A percentile compares a stretch with the other conserved stretches of the same genome.
Conservation (phyloP, 2,797 vertebrate species). For the Rhinogobio ventralis region DNA sequence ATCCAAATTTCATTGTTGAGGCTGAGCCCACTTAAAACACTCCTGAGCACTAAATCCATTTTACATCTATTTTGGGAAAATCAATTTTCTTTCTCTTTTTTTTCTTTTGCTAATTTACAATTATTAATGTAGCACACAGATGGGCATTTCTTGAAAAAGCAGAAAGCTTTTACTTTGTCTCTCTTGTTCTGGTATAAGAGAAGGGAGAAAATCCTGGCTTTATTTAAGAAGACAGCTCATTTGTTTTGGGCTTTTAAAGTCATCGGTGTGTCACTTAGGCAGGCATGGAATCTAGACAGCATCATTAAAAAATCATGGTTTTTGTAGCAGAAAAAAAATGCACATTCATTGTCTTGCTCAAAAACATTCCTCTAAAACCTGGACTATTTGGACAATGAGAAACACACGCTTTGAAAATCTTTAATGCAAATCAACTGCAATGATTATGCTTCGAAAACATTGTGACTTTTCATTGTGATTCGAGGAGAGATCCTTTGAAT, state of each 20-base stretch:
- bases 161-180: conserved; percentile 42
- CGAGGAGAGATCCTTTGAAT: conserved; percentile 18
- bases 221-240: conserved; percentile 54
- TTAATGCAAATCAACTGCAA: background rate
- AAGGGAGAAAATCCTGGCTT: conserved; percentile 12
- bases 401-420: background rate
- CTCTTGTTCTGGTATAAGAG: conserved; percentile 7
- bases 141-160: conserved; percentile 44
- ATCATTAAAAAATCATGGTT: conserved; percentile 29
- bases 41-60: background rate
- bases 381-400: background rate
- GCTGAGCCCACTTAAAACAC: background rate
- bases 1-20: background rate
- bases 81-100: background rate
- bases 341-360: conserved; percentile 10
- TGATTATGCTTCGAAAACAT: background rate
- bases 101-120: conserved; percentile 23
- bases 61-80: background rate
- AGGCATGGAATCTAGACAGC: conserved; percentile 38
- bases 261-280: conserved; percentile 42
- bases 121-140: conserved; percentile 30
- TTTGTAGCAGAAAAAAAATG: conserved; percentile 26
- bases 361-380: background rate
- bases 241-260: conserved; percentile 41
- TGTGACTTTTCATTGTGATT: conserved; percentile 1